A percentile compares a stretch with the other conserved stretches of the same genome.
These are phyloP conservation scores for Falco novaeseelandiae DNA, from an alignment of 2,797 vertebrate genomes.

Conservation along the genomic window DNA sequence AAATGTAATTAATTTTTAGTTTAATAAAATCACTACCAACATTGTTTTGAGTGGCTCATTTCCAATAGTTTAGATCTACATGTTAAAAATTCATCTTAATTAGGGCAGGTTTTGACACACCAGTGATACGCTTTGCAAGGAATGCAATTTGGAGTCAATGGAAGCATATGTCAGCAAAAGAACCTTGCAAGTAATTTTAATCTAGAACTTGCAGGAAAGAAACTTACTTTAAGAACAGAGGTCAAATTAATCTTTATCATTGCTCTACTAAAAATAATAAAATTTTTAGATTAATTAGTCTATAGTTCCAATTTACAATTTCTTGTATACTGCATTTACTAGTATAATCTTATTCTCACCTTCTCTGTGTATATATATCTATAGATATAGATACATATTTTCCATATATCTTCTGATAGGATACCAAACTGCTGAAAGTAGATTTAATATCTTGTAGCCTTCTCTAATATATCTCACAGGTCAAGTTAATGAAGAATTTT, in stretches of 20 bases:
- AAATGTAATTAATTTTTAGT: neutral
- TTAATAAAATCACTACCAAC: neutral
- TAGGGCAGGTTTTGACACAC: neutral
- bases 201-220: neutral
- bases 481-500: neutral
- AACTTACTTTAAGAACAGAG: neutral
- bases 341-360: neutral
- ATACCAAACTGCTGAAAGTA: neutral
- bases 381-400: neutral
- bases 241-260: neutral
- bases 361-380: neutral
- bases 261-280: neutral
- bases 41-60: neutral
- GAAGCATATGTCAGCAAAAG: neutral
- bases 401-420: neutral
- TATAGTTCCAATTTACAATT: neutral
- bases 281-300: neutral
- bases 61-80: neutral
- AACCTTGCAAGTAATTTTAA: neutral
- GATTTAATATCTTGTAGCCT: neutral
- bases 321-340: neutral
- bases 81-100: neutral
- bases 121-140: neutral
- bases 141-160: neutral
- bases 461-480: neutral